Base-by-base conservation (phyloP, 2,888 invertebrate genomes). In the Lamellibrachia columna region DNA sequence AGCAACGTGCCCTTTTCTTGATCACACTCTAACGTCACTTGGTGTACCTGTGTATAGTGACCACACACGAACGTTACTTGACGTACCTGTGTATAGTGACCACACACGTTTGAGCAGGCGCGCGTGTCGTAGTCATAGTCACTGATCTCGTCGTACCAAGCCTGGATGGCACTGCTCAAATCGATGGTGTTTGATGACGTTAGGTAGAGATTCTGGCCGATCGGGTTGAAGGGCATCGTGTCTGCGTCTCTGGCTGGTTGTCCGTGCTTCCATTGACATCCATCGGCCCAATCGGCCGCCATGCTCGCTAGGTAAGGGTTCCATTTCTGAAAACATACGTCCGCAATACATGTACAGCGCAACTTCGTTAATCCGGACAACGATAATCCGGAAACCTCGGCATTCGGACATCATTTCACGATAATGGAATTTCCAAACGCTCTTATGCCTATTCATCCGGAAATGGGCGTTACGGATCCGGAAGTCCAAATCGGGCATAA, bases 71-170 rank as follows among this genome's bases (percentile, higher is more conserved):
- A 91, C 91, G 52, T 28, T 11, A 91, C 91, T 11, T 52, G 15
- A 52, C 52, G 9, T 11, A 91, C 92, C 90, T 92, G 92, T 15
- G 92, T 92, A 90, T 92, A 92, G 53, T 92, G 92, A n/a, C 92
- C 92, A 52, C 92, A 92, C 52, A 92, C 40, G 0, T 40, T 1
- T 4, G 92, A 3, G 28, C 92, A 92, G 7, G 3, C 11, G 7
- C 8, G 22, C 7, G 52, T 53, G 53, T 92, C 92, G 90, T 92
- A 92, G n/a, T n/a, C 52, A 28, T 92, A 92, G 22, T 60, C n/a
- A 4, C 22, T 11, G 52, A 53, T 92, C 90, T 92, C 92, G 28
- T 92, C 52, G 53, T 75, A 92, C 92, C 92, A 92, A 3, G 91
- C 91, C 22, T 52, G 52, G 11, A 92, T 58, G 22, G 92, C 92